Conservation (phyloP, 2,113 vertebrate genomes). For the Fukomys damarensis region DNA sequence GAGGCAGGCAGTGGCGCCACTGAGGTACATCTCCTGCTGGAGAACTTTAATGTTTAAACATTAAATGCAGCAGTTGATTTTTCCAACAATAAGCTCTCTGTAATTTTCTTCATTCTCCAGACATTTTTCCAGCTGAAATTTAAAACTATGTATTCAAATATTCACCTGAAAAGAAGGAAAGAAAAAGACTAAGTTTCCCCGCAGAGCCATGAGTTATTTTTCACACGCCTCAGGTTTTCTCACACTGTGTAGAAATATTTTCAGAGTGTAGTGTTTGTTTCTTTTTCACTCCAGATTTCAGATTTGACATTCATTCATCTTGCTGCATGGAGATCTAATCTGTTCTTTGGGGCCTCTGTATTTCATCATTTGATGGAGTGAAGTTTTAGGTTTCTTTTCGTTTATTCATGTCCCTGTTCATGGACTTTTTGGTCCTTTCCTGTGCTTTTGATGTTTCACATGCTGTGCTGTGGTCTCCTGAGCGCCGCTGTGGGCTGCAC, state of each 20-base stretch:
- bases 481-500: not conserved
- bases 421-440: not conserved
- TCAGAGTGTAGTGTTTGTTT: not conserved
- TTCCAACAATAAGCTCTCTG: not conserved
- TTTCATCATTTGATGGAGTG: not conserved
- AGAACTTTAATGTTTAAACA: constrained; percentile 56
- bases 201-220: not conserved
- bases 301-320: not conserved
- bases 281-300: not conserved
- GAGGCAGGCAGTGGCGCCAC: too few species aligned
- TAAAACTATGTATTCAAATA: not conserved
- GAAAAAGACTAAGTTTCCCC: not conserved
- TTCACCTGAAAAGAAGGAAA: not conserved
- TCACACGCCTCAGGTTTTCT: not conserved
- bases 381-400: not conserved
- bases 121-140: constrained; percentile 19
- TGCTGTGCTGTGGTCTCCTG: not conserved
- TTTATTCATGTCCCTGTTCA: not conserved
- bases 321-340: fast-evolving
- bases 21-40: too few species aligned
- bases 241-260: not conserved
- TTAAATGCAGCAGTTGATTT: not conserved
- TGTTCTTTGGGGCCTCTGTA: not conserved
- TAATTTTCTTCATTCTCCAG: not conserved
- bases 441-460: not conserved